These are phyloP conservation scores for Philaenus spumarius DNA, from an alignment of 1,140 invertebrate species.

Conservation along the genomic window DNA sequence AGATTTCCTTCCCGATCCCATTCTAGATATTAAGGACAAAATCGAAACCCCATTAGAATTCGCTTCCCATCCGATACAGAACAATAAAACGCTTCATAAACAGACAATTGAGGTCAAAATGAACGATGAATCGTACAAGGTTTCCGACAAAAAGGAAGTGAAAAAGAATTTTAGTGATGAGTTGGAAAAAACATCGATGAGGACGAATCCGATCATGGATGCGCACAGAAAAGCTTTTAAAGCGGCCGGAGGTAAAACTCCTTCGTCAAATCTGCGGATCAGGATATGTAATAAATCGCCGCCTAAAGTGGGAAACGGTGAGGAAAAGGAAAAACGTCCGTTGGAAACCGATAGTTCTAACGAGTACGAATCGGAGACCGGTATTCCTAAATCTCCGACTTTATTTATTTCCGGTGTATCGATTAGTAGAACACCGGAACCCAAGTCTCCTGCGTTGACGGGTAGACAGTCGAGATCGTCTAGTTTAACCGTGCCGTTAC, in stretches of 20 bases:
- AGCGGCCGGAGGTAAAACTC: slow-evolving; percentile 21
- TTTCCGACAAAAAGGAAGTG: no score
- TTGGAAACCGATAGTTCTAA: slow-evolving; percentile 47
- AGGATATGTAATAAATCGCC: slow-evolving; percentile 16
- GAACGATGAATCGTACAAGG: no score
- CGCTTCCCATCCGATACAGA: no score
- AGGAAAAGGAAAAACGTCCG: slow-evolving; percentile 2
- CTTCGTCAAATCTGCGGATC: slow-evolving; percentile 10
- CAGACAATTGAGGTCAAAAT: no score
- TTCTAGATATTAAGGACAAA: no score
- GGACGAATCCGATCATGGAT: slow-evolving; percentile 11
- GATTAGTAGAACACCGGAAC: slow-evolving; percentile 48
- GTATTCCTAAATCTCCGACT: slow-evolving; percentile 51
- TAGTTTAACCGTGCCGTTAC: slow-evolving; percentile 42
- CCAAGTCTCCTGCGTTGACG: slow-evolving; percentile 40
- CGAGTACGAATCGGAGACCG: slow-evolving; percentile 50
- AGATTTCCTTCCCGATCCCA: no score
- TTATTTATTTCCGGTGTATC: slow-evolving; percentile 54
- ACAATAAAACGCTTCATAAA: no score
- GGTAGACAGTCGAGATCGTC: slow-evolving; percentile 43
- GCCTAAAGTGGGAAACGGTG: not conserved
- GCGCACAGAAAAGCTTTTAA: slow-evolving; percentile 21
- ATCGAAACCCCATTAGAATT: no score
- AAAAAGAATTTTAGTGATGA: slow-evolving; percentile 3
- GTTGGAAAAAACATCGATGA: slow-evolving; percentile 1